Evolutionary conservation across 1,140 invertebrate species (phyloP), one percentile per base, ranked within the genome.

Genomic region (Lepidurus apus): DNA sequence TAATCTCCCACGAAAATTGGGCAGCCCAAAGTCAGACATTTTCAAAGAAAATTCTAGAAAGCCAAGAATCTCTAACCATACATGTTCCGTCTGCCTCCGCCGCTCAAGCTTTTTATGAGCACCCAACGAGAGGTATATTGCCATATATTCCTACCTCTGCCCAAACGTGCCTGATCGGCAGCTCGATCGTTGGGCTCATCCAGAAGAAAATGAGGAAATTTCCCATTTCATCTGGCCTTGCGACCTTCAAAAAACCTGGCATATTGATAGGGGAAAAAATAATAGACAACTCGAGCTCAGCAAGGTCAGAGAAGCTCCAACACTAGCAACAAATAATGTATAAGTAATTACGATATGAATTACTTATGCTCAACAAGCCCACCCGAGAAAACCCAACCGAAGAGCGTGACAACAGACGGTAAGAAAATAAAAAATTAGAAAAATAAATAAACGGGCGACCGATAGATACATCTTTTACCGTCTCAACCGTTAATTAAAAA

Each of bases 321-420:
- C 53, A n/a, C 3, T 65, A 65, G 53, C 53, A 65, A 65, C 53
- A 65, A 21, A 9, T 65, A 65, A 65, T 65, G 53, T 65, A 65
- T 65, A 65, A n/a, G 53, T 65, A 65, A 65, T 65, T 65, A 65
- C 3, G 53, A 65, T n/a, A 65, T 65, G 53, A 4, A 65, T 65
- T 65, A 65, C 53, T 65, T 21, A 65, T 21, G 13, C 53, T 65
- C 53, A 11, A 65, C 53, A 65, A 65, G 53, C 21, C 21, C 21
- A 7, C 8, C 13, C 21, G 21, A 21, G 6, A 21, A 21, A 21
- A 65, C 17, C 17, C 53, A 21, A 17, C 53, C 21, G 17, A 65
- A 13, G 13, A n/a, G 17, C 53, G 7, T 13, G 21, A 65, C 8
- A n/a, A 65, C 53, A 21, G 21, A 65, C 6, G 2, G 45, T 47